Evolutionary conservation across 92 coral and sea anemone species (phyloP).

Genomic region (Micromussa lordhowensis): DNA sequence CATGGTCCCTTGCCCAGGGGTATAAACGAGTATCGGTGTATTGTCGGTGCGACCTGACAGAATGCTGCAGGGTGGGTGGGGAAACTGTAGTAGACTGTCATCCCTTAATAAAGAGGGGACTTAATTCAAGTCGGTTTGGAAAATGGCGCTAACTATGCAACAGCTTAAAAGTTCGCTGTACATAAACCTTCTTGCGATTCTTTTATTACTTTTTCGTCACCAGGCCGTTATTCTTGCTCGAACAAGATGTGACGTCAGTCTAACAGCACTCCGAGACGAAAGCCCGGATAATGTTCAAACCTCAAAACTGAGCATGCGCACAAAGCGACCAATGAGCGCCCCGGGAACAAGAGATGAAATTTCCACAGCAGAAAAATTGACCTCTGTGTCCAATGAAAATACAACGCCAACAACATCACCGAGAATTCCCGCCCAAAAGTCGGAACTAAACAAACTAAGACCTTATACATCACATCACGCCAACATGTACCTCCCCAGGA

Average conservation of each 20-base stretch:
- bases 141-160: too few species aligned
- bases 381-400: conserved; percentile 31
- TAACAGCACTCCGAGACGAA: conserved; percentile 79
- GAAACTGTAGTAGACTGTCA: too few species aligned
- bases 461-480: conserved; percentile 82
- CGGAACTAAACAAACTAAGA: conserved; percentile 20
- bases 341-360: conserved; percentile 77
- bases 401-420: conserved; percentile 12
- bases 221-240: conserved; percentile 83
- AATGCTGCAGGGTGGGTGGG: too few species aligned
- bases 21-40: too few species aligned
- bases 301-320: background rate
- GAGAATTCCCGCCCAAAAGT: background rate
- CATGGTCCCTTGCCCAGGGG: too few species aligned
- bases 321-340: conserved; percentile 74
- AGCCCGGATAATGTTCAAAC: conserved; percentile 6
- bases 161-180: background rate
- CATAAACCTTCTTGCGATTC: background rate
- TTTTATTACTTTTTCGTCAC: background rate
- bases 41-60: too few species aligned
- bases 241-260: conserved; percentile 78
- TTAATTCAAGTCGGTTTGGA: too few species aligned
- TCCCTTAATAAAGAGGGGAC: too few species aligned
- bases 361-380: conserved; percentile 49
- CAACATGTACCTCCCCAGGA: conserved; percentile 67